phyloP scores from a whole-genome alignment of 2,888 invertebrate species.

The Invenusta paracnida region DNA sequence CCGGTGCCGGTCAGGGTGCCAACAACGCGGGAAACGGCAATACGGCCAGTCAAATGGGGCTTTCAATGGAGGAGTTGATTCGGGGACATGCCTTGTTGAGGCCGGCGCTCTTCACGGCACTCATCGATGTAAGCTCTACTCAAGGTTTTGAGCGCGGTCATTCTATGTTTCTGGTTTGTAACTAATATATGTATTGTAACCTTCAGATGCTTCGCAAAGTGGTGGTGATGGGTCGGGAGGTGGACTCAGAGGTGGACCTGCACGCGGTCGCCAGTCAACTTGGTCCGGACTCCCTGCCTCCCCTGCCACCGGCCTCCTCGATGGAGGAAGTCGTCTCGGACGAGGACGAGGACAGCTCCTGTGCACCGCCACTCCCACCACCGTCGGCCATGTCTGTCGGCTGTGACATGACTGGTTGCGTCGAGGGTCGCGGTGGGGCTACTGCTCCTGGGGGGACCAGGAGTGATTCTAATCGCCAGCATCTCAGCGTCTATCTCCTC shows the following conservation, averaged over 20 bases:
- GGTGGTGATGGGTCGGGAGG: not conserved
- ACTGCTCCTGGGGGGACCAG: not conserved
- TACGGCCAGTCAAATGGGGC: slow-evolving; percentile 77
- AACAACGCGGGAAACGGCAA: not conserved
- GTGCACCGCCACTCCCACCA: not conserved
- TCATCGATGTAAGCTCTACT: slow-evolving; percentile 16
- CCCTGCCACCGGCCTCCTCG: not conserved
- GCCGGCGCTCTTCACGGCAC: slow-evolving; percentile 34
- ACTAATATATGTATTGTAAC: no score
- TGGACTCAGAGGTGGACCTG: not conserved
- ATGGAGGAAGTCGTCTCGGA: not conserved
- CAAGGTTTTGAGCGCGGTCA: no score
- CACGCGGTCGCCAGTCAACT: not conserved
- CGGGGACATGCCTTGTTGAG: slow-evolving; percentile 57
- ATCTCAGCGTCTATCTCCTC: not conserved
- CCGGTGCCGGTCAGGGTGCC: not conserved
- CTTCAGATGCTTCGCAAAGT: not conserved
- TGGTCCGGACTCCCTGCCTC: not conserved
- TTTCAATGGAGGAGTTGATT: slow-evolving; percentile 83
- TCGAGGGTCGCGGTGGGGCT: not conserved
- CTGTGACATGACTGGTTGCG: not conserved
- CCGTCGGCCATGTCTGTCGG: not conserved
- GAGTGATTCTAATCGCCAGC: not conserved
- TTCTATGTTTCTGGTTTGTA: no score
- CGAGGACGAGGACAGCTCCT: slow-evolving; percentile 11